Evolutionary conservation across 2,113 vertebrate species (phyloP).

Genomic region (Murina feae): DNA sequence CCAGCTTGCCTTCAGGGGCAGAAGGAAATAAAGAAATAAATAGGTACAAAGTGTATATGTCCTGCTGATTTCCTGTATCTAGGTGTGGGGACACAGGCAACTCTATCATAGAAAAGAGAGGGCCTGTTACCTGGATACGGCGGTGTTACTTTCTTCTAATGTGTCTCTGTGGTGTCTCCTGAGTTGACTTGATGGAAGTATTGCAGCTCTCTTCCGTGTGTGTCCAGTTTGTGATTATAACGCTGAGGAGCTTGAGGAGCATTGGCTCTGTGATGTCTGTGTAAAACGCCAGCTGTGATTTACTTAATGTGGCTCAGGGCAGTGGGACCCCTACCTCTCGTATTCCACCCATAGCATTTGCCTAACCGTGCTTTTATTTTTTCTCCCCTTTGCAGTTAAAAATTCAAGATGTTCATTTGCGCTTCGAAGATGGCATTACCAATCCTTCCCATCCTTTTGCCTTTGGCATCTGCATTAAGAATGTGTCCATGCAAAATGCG

Average conservation of each 20-base stretch:
- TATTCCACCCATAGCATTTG: neutral
- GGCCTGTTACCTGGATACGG: neutral
- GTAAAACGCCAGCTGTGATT: neutral
- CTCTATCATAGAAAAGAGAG: neutral
- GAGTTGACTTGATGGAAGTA: neutral
- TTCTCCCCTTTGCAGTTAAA: conserved; percentile 85
- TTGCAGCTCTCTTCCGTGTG: neutral
- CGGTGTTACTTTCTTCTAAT: neutral
- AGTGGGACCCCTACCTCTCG: neutral
- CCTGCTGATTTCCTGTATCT: neutral
- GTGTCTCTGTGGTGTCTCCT: neutral
- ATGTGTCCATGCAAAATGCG: conserved; percentile 93
- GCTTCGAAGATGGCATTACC: conserved; percentile 94
- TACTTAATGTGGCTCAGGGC: neutral
- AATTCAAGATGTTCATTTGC: conserved; percentile 94
- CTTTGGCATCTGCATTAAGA: conserved; percentile 95
- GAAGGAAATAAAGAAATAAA: neutral
- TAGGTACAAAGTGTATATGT: neutral
- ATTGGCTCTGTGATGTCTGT: fast-evolving
- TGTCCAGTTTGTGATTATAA: neutral
- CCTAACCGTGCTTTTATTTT: neutral
- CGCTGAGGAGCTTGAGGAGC: neutral
- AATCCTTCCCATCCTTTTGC: conserved; percentile 89
- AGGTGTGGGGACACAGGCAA: neutral
- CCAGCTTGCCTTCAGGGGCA: neutral